Evolutionary conservation across 2,888 invertebrate genomes (phyloP), one percentile per base, ranked within the genome.

Genomic region (Melitaea athalia): DNA sequence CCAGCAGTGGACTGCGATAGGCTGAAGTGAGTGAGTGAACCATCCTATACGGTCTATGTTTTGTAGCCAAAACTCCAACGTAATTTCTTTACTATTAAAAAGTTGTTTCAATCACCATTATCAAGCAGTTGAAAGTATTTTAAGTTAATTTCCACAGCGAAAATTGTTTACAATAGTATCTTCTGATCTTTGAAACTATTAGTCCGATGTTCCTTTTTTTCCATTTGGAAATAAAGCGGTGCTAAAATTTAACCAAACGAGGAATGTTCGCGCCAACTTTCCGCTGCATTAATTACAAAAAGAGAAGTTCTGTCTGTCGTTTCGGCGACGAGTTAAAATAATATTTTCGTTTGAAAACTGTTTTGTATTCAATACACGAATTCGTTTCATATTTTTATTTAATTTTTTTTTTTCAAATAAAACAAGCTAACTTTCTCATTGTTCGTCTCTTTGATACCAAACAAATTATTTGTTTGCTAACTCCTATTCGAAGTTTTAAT

Each of bases 241-340:
- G 33, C 31, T 55, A 33, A 55, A 53, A 55, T 55, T 55, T 33
- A 33, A 55, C 53, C n/a, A 31, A 55, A 33, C 33, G 31, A 33
- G 33, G 53, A 55, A 55, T 33, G 14, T 55, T 55, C 53, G n/a
- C 53, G 53, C 33, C 53, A 55, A 55, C 53, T 55, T 55, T 55
- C 53, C n/a, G 53, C n/a, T 55, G 52, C 52, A 52, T 52, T 31
- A 52, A 52, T 52, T 52, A 52, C 52, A 52, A 52, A 52, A 52
- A 52, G 52, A 11, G 52, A 24, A 52, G 12, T 52, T 24, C 17
- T 12, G 10, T 45, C 45, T 11, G 11, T 8, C 45, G 52, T 52
- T 52, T 52, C 24, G 24, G 24, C 17, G 52, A 52, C 52, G 24
- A 52, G 11, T 52, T 52, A 52, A 52, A 52, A 52, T 52, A 24